Percentiles rank a stretch among this genome's conserved stretches.
Conservation (phyloP, 2,797 vertebrate genomes). For the Macropodus opercularis region DNA sequence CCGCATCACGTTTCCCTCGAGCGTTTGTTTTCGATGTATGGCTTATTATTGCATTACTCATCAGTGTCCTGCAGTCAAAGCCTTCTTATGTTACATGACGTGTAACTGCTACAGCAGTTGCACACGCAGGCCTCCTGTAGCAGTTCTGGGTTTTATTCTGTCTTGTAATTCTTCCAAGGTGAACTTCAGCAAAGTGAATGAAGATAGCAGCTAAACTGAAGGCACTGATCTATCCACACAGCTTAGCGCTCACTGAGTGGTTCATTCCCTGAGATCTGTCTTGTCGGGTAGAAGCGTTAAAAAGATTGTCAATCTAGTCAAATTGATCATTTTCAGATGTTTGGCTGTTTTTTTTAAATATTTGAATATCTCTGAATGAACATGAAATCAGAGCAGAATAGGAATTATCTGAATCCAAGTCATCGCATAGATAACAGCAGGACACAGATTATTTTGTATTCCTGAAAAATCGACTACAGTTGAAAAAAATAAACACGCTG, state of each 20-base stretch:
- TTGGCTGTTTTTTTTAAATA: constrained; percentile 17
- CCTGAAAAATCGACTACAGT: constrained; percentile 58
- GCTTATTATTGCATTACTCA: constrained; percentile 40
- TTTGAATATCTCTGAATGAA: constrained; percentile 16
- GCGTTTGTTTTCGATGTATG: constrained; percentile 33
- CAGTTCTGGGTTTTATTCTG: constrained; percentile 6
- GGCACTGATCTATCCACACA: neutral
- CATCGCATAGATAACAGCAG: constrained; percentile 14
- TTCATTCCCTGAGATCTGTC: neutral
- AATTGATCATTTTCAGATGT: neutral
- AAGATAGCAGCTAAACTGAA: neutral
- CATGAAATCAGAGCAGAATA: constrained; percentile 18
- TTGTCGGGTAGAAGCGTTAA: constrained; percentile 16
- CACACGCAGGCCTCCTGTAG: constrained; percentile 6
- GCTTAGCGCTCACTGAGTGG: neutral
- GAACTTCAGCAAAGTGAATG: constrained; percentile 11
- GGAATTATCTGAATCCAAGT: constrained; percentile 14
- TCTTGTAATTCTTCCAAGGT: neutral
- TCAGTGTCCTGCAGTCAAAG: constrained; percentile 20
- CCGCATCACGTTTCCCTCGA: constrained; percentile 28
- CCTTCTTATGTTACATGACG: constrained; percentile 18
- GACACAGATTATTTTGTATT: constrained; percentile 67
- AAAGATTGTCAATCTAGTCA: constrained; percentile 1
- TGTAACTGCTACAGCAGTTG: constrained; percentile 17
- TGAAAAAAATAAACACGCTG: constrained; percentile 65